Conservation (phyloP, 1,140 invertebrate genomes). For the Apis florea region DNA sequence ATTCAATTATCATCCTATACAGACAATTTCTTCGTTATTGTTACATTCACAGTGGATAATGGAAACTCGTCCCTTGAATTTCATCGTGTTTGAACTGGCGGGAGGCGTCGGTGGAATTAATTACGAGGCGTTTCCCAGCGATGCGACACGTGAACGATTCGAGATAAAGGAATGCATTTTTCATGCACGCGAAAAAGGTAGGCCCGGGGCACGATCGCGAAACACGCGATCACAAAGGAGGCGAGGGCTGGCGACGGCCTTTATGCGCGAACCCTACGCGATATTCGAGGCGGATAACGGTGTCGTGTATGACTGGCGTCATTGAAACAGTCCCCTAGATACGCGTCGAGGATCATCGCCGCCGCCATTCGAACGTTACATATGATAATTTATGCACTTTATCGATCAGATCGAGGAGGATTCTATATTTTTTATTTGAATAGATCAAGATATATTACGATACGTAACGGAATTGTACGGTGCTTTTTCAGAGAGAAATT, state of each 20-base stretch:
- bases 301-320: constrained; percentile 11
- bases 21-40: too few species aligned
- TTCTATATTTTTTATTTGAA: too few species aligned
- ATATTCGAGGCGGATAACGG: constrained; percentile 61
- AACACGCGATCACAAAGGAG: constrained; percentile 21
- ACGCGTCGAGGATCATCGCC: not conserved
- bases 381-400: not conserved
- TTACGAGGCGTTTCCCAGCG: constrained; percentile 12
- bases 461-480: not conserved
- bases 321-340: constrained; percentile 25
- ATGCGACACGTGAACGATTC: constrained; percentile 16
- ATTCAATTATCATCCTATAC: too few species aligned
- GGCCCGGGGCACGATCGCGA: constrained; percentile 40
- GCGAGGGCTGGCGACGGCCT: constrained; percentile 3
- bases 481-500: not conserved
- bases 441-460: too few species aligned
- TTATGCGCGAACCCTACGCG: constrained; percentile 51
- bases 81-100: not conserved
- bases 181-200: constrained; percentile 43
- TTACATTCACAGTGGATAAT: too few species aligned
- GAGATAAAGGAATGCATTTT: constrained; percentile 34
- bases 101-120: constrained; percentile 16
- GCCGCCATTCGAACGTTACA: not conserved
- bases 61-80: too few species aligned
- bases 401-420: not conserved